Evolutionary conservation across 1,140 invertebrate species (phyloP).

Genomic region (Acyrthosiphon pisum): DNA sequence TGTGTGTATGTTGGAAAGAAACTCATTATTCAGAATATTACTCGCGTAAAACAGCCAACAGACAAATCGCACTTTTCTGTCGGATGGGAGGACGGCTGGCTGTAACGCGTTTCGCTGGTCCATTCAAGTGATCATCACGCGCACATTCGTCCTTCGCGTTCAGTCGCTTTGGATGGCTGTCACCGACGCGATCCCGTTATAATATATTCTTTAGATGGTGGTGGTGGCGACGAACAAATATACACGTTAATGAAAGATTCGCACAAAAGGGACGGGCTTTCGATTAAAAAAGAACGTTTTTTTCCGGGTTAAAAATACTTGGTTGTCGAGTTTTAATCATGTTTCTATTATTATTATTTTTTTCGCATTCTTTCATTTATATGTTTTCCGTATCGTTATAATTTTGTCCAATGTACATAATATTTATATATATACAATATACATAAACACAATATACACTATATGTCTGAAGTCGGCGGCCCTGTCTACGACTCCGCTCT

Average conservation of each 20-base stretch:
- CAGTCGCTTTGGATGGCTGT: not conserved
- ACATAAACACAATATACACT: not conserved
- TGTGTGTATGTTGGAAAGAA: not conserved
- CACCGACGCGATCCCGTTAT: not conserved
- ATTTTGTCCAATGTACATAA: not conserved
- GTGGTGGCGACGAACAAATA: not conserved
- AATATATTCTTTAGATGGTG: not conserved
- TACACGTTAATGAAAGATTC: slow-evolving; percentile 4
- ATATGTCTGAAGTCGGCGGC: not conserved
- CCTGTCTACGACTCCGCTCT: not conserved
- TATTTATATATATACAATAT: not conserved
- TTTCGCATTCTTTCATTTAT: not conserved
- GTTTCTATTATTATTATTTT: not conserved
- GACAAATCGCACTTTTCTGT: not conserved
- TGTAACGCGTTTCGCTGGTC: not conserved
- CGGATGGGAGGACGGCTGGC: not conserved
- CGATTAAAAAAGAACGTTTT: not conserved
- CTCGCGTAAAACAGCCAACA: not conserved
- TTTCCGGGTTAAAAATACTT: not conserved
- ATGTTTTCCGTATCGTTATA: not conserved
- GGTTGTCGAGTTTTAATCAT: slow-evolving; percentile 36
- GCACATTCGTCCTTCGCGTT: not conserved
- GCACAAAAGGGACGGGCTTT: not conserved
- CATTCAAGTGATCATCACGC: slow-evolving; percentile 1
- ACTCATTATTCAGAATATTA: slow-evolving; percentile 36